These are phyloP conservation scores for Sisor rabdophorus DNA, from an alignment of 2,113 vertebrate species.

Conservation along the genomic window DNA sequence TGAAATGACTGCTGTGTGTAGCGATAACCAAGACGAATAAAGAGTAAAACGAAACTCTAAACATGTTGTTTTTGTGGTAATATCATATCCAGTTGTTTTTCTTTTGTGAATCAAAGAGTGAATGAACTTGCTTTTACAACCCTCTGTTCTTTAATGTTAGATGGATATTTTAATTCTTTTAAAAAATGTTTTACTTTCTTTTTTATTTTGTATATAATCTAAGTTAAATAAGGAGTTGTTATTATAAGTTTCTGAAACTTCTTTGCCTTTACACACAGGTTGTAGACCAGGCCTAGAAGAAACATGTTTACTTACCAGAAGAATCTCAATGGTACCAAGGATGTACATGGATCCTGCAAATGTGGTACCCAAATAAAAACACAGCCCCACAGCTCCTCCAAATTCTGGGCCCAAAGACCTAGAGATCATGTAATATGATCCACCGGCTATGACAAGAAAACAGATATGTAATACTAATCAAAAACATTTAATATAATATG, in stretches of 20 bases:
- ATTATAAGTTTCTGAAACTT: not conserved
- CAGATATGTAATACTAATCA: not conserved
- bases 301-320: constrained; percentile 63
- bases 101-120: not conserved
- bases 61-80: not conserved
- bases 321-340: constrained; percentile 76
- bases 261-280: too few species aligned
- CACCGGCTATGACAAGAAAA: constrained; percentile 64
- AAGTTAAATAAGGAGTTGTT: not conserved
- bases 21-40: not conserved
- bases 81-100: not conserved
- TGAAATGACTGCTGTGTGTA: not conserved
- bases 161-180: not conserved
- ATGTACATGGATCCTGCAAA: constrained; percentile 81
- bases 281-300: not conserved
- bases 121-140: not conserved
- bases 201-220: too few species aligned
- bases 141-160: not conserved
- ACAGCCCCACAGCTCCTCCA: constrained; percentile 75
- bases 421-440: constrained; percentile 80
- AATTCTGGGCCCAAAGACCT: constrained; percentile 77
- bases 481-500: not conserved
- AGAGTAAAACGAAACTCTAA: not conserved
- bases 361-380: constrained; percentile 77
- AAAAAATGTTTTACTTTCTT: not conserved